Evolutionary conservation across 2,113 vertebrate genomes (phyloP).

Genomic region (Cyanoliseus patagonus): DNA sequence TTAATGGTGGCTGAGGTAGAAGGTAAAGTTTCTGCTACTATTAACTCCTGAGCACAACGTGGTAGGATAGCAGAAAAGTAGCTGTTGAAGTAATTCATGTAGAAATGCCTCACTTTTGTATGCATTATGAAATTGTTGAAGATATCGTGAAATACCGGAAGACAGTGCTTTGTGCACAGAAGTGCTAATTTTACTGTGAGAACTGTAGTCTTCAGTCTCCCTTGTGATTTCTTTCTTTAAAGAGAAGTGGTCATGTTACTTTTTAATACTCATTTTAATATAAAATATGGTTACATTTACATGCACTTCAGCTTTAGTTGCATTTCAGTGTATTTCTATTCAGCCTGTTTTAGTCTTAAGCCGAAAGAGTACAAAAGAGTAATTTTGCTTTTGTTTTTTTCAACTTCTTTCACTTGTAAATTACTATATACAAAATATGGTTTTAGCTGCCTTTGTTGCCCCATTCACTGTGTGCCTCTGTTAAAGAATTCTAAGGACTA

Average conservation of each 20-base stretch:
- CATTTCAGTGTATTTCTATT: neutral
- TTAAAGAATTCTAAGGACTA: neutral
- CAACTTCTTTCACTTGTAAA: neutral
- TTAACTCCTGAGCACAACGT: neutral
- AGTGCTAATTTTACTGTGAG: conserved; percentile 47
- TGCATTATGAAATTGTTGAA: conserved; percentile 25
- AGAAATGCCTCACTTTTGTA: conserved; percentile 8
- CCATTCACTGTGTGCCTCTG: neutral
- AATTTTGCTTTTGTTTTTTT: neutral
- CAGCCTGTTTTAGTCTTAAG: neutral
- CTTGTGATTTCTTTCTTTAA: conserved; percentile 29
- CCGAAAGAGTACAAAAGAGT: neutral
- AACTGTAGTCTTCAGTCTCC: conserved; percentile 29
- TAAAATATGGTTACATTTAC: neutral
- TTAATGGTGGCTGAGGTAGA: neutral
- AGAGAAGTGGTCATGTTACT: neutral
- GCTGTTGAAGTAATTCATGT: neutral
- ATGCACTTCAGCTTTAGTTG: neutral
- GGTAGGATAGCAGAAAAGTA: neutral
- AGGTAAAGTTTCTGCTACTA: neutral
- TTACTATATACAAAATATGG: neutral
- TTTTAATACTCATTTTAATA: conserved; percentile 23
- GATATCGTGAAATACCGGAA: conserved; percentile 42
- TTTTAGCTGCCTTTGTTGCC: neutral
- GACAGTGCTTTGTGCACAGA: conserved; percentile 9